Base-by-base conservation (phyloP, 2,797 vertebrate species). In the Enoplosus armatus region DNA sequence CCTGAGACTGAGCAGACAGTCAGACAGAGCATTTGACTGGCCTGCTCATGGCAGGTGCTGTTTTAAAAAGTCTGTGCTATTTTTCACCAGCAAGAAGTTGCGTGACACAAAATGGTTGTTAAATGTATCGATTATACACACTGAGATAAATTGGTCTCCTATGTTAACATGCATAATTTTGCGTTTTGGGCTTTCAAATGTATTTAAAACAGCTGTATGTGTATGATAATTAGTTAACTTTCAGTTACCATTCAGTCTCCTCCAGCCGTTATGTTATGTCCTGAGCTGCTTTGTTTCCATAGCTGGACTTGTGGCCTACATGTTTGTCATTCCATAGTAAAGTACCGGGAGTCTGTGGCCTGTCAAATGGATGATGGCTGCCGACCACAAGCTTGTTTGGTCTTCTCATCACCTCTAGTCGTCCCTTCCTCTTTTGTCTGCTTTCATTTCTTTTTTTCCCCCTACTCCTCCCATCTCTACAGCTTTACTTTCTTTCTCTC, bases 251-350 rank as follows among this genome's bases (percentile, higher is more conserved):
- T 63, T 67, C 12, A 35, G 48, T 63, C 61, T 83, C 48, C 53
- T 55, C 54, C 62, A 62, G 80, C 27, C 22, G 63, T 78, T 65
- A 48, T 61, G 48, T 72, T 56, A 41, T 68, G 53, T 70, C 61
- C 43, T 76, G 39, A 41, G 20, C 79, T 53, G 58, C 64, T 81
- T 77, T 65, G 66, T 74, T 72, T 79, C 82, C 75, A 58, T 72
- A 43, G 79, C 79, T 72, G 71, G 80, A 90, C 84, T 80, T 87
- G 87, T 80, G 84, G 86, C 75, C 88, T 75, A 70, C 87, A 66
- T 92, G 89, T 89, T 94, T 93, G 67, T 87, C 89, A 92, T 93
- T 92, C 92, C 90, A 82, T 93, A 91, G 91, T 93, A 87, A 90
- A 90, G 87, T 75, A 89, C 80, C 79, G 80, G 68, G 48, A 87